phyloP scores from a whole-genome alignment of 2,113 vertebrate genomes.

The Nycticebus coucang region DNA sequence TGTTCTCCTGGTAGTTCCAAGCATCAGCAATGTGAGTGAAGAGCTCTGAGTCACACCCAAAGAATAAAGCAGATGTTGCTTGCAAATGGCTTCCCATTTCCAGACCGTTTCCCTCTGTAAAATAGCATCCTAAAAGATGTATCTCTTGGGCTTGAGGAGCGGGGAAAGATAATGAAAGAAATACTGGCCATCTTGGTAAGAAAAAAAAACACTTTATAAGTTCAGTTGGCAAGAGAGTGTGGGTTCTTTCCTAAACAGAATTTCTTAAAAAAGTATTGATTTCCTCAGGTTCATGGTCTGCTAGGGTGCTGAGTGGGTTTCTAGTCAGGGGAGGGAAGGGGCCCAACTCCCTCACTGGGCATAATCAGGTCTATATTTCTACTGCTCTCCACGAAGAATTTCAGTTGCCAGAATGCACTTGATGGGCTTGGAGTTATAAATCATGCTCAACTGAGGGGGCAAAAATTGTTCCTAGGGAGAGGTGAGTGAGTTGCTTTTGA shows the following conservation, averaged over 20 bases:
- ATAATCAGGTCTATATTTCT: background rate
- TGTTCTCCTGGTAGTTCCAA: background rate
- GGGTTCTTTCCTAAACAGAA: slow-evolving; percentile 27
- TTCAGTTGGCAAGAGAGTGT: slow-evolving; percentile 9
- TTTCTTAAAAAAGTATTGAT: background rate
- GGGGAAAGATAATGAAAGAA: slow-evolving; percentile 24
- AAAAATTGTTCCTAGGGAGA: background rate
- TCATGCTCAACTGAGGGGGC: background rate
- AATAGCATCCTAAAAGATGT: background rate
- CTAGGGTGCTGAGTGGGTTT: background rate
- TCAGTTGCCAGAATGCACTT: background rate
- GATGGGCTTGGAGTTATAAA: slow-evolving; percentile 15
- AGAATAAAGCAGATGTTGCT: background rate
- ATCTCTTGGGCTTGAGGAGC: background rate
- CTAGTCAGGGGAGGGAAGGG: background rate
- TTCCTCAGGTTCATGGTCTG: background rate
- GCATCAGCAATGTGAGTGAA: background rate
- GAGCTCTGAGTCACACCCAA: background rate
- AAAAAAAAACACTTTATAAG: background rate
- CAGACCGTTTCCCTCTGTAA: background rate
- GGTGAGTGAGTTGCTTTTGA: background rate
- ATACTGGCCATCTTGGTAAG: slow-evolving; percentile 34
- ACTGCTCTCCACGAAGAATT: background rate
- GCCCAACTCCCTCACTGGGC: background rate
- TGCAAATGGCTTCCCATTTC: background rate